Conservation (phyloP, 1,140 invertebrate genomes). For the Drosophila tropicalis region DNA sequence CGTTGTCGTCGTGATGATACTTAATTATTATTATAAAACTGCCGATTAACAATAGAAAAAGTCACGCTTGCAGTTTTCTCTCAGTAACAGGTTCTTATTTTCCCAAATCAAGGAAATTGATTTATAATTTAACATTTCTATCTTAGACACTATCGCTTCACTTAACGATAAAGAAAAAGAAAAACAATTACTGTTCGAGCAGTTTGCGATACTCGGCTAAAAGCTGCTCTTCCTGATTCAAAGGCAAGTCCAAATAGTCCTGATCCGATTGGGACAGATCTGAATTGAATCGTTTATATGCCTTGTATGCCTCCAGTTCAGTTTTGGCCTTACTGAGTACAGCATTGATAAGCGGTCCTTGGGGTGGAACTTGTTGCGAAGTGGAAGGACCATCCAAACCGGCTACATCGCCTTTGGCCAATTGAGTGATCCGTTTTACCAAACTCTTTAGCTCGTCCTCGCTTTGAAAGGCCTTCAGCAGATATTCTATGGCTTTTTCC, state of each 20-base stretch:
- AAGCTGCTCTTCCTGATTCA: constrained; percentile 86
- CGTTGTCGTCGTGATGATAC: constrained; percentile 26
- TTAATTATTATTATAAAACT: constrained; percentile 62
- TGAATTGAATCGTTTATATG: constrained; percentile 85
- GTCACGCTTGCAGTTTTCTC: constrained; percentile 73
- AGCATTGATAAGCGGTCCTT: constrained; percentile 34
- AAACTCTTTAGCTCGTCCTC: constrained; percentile 59
- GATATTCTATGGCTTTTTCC: constrained; percentile 85
- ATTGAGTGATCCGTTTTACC: constrained; percentile 36
- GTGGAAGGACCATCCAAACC: constrained; percentile 53
- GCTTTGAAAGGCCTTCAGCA: constrained; percentile 75
- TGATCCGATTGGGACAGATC: constrained; percentile 86
- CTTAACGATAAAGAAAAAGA: not conserved
- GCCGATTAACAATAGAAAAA: constrained; percentile 61
- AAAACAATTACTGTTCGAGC: constrained; percentile 77
- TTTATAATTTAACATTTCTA: not conserved
- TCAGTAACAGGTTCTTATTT: constrained; percentile 45
- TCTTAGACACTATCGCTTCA: not conserved
- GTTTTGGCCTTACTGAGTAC: constrained; percentile 49
- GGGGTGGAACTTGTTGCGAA: constrained; percentile 31
- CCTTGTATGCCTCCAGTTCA: constrained; percentile 76
- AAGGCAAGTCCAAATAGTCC: constrained; percentile 86
- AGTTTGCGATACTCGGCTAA: constrained; percentile 86
- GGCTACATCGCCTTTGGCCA: constrained; percentile 6
- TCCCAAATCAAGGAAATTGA: not conserved